Evolutionary conservation across 92 coral and sea anemone species (phyloP).

Genomic region (Blastomussa wellsi): DNA sequence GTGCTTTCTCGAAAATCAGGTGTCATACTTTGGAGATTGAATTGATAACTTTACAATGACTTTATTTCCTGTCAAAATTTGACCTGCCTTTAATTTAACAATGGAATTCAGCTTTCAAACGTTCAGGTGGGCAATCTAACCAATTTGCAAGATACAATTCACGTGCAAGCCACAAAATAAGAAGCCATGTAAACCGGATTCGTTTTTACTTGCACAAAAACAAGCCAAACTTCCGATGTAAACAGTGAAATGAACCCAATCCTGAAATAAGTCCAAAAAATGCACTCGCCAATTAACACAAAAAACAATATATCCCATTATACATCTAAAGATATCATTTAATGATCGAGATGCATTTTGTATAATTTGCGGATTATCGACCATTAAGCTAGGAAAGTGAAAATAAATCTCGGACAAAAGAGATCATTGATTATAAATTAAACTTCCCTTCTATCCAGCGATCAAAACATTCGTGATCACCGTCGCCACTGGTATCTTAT

Average conservation of each 20-base stretch:
- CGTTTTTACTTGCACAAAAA: background rate
- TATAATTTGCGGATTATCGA: background rate
- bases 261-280: background rate
- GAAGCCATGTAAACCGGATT: background rate
- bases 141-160: background rate
- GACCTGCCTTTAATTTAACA: background rate
- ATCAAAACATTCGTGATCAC: background rate
- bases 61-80: slow-evolving; percentile 19
- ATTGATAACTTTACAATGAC: background rate
- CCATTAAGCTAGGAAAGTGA: background rate
- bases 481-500: background rate
- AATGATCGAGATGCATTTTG: background rate
- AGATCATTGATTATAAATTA: background rate
- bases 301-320: background rate
- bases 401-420: background rate
- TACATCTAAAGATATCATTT: background rate
- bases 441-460: background rate
- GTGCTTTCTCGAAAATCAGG: background rate
- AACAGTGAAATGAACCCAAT: slow-evolving; percentile 10
- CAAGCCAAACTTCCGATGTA: slow-evolving; percentile 20
- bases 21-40: slow-evolving; percentile 1
- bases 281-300: background rate
- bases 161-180: background rate
- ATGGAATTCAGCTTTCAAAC: background rate
- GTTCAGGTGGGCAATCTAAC: background rate